Evolutionary conservation across 2,888 invertebrate genomes (phyloP), one percentile per base, ranked within the genome.

Genomic region (Drosophila picticornis): DNA sequence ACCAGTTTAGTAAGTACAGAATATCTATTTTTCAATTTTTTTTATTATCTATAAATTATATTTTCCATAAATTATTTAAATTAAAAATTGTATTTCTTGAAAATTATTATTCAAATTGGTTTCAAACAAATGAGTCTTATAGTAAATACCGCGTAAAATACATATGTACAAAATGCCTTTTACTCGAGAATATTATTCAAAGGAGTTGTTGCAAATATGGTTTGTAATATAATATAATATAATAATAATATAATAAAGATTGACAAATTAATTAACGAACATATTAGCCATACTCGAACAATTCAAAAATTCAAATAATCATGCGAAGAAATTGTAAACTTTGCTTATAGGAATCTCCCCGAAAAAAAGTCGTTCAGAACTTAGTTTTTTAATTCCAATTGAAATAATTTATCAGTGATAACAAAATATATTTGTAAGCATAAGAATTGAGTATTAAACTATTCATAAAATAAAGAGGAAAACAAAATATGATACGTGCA

Each of bases 401-500:
- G 1, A n/a, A 40, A n/a, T 2, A 10, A 40, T 2, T 40, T n/a
- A n/a, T 40, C 9, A 40, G 10, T 40, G 10, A 40, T 61, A 73
- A 70, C 51, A 76, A 63, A 31, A 63, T 63, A 56, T 62, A 62
- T 51, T 58, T 55, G 13, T 36, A 19, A 36, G 10, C 13, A 29
- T 25, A 4, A 9, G 4, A 40, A 57, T 10, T 13, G 1, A 1
- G 13, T 25, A 13, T 16, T 53, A 4, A 25, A 53, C 13, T 31
- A 38, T 31, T 10, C 36, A 38, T 29, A 2, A 31, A 25, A 10
- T 46, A 22, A 46, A 16, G 4, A 25, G 9, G 4, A 16, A 46
- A 25, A 7, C 16, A 2, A 46, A 16, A 25, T 46, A 4, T 25
- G 7, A 25, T 16, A 25, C 4, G 9, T 25, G 7, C 16, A 25